Base-by-base conservation (phyloP, 2,113 vertebrate species). In the Marcusenius ussheri region DNA sequence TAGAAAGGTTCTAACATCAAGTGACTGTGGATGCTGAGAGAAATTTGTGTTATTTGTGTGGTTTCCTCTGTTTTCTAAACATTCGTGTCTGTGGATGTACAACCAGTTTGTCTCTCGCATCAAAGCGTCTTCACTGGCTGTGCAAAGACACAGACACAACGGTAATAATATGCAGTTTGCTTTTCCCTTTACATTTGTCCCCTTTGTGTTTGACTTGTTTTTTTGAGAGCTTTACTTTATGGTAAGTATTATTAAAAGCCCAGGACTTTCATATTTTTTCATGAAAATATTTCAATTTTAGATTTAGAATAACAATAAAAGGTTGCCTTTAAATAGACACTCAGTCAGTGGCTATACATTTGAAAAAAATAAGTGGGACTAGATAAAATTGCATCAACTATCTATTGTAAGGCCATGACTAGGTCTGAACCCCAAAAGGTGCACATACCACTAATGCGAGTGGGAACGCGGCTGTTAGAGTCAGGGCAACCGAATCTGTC, bases 261-360 rank as follows among this genome's bases (percentile, higher is more conserved):
- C 89, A 53, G 56, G 51, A 89, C 35, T 27, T 53, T 53, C 49
- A 85, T 45, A 85, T 19, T 39, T 83, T 83, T 62, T 53, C 46
- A 85, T 84, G 66, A 27, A 89, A 46, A 80, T 62, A 88, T 88
- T 39, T 66, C n/a, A 80, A 80, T 50, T 83, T 42, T n/a, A 58
- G 24, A 86, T 91, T 89, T 86, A 86, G 56, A 85, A 80, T 90
- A 91, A 77, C 88, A 27, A 89, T 91, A 51, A 58, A 90, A 56
- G 24, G 83, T 87, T 86, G 62, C 83, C 89, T 86, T 74, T 51
- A 83, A 91, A 51, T 45, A 45, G 42, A 70, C 35, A 83, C 50
- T 53, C 56, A 85, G 27, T 80, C 62, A 80, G 49, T 89, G 88
- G 66, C 70, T 80, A 80, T 83, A 53, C 24, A 24, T 24, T 66